Percentiles rank a stretch among this genome's conserved stretches.
Conservation (phyloP, 2,797 vertebrate genomes). For the Ataeniobius toweri region DNA sequence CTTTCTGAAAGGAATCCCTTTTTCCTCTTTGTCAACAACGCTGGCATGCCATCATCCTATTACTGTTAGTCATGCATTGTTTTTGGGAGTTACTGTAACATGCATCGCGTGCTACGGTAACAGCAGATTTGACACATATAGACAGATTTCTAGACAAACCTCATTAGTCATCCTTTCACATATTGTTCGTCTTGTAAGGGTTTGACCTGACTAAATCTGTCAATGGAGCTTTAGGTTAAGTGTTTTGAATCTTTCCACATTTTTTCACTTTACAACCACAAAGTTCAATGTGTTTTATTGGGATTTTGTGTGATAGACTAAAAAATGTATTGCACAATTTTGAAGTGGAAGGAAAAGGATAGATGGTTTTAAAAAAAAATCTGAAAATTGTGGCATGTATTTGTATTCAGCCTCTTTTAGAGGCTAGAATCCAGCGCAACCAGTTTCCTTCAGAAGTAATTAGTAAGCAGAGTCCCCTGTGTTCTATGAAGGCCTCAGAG, state of each 20-base stretch:
- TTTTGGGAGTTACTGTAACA: slow-evolving; percentile 28
- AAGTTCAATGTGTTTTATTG: neutral
- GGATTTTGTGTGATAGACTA: neutral
- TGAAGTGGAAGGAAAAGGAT: too few relatives aligned
- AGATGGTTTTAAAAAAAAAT: neutral
- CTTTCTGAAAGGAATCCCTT: slow-evolving; percentile 32
- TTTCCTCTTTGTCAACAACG: slow-evolving; percentile 33
- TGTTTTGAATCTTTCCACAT: neutral
- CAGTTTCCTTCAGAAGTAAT: too few relatives aligned
- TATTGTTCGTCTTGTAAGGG: slow-evolving; percentile 20
- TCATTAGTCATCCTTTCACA: slow-evolving; percentile 8
- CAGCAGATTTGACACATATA: slow-evolving; percentile 21
- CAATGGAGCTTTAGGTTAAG: slow-evolving; percentile 10
- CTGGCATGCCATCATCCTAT: slow-evolving; percentile 38
- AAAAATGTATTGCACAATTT: too few relatives aligned
- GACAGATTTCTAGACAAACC: slow-evolving; percentile 23
- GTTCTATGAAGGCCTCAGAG: too few relatives aligned
- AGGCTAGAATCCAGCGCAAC: neutral
- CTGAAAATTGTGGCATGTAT: neutral
- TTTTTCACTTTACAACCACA: neutral
- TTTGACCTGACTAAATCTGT: slow-evolving; percentile 16
- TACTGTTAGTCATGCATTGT: slow-evolving; percentile 34
- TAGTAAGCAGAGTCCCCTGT: too few relatives aligned
- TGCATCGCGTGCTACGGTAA: slow-evolving; percentile 25
- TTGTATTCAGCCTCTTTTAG: neutral